Evolutionary conservation across 2,888 invertebrate genomes (phyloP), one percentile per base, ranked within the genome.

Genomic region (Pimpla rufipes): DNA sequence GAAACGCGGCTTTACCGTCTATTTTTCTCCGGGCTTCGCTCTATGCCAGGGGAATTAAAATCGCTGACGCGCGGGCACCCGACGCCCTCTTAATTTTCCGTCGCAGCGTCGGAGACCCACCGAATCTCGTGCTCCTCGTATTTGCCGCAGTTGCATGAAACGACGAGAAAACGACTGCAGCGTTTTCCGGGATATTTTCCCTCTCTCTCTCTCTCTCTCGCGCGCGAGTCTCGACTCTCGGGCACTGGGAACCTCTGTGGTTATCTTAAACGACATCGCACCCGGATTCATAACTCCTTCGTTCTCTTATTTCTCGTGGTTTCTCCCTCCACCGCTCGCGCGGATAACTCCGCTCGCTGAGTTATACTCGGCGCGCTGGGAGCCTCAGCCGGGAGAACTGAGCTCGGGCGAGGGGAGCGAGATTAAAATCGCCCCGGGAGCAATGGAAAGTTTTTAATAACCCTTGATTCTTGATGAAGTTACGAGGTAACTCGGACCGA

Each of bases 361-460:
- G 59, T 73, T 73, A 73, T 37, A 23, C 13, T 6, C 8, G 8
- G 29, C 16, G 45, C n/a, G 23, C n/a, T 2, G 29, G 81, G 73
- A 86, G 79, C 80, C 62, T 68, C 64, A 73, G 73, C 68, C 76
- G 73, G 57, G 83, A 57, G 76, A 62, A 47, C 73, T n/a, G n/a
- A 73, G 73, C 73, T 62, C 59, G 45, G 59, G 62, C 73, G 35
- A 62, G 37, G 37, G 45, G 62, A 77, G 81, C 84, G 86, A 90
- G 90, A 91, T 92, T 92, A 90, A 91, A 91, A 91, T 90, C 88
- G 83, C 88, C 88, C 86, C 85, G 87, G 86, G 88, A 87, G 88
- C 87, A 87, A 89, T 89, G 87, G 85, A 89, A 90, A 91, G 88
- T 91, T 91, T 91, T 91, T 91, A 90, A 91, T 90, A 90, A 90